These are phyloP conservation scores for Poeciliopsis paucimaculata DNA, from an alignment of 2,797 vertebrate genomes.

Conservation along the genomic window DNA sequence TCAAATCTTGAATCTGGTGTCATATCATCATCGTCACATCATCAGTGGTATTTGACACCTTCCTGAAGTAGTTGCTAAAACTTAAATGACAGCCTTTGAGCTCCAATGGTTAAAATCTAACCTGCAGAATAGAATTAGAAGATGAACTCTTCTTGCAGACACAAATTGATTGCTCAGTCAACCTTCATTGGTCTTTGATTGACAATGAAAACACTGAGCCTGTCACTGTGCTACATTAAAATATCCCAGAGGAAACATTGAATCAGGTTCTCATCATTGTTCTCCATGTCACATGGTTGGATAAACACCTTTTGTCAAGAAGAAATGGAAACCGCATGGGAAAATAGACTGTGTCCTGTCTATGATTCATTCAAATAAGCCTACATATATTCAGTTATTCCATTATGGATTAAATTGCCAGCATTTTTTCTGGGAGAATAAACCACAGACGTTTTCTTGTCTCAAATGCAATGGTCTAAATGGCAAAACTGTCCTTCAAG, in stretches of 20 bases:
- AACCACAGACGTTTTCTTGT: neutral
- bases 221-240: neutral
- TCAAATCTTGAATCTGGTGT: neutral
- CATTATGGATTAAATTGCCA: neutral
- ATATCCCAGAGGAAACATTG: neutral
- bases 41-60: neutral
- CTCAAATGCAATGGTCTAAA: neutral
- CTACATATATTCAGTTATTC: neutral
- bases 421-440: neutral
- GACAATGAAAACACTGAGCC: neutral
- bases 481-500: too few species aligned
- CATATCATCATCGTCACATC: neutral
- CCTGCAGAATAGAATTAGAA: neutral
- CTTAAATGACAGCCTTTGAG: neutral
- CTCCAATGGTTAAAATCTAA: neutral
- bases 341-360: neutral
- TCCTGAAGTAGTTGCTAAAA: neutral
- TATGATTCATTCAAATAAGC: neutral
- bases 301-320: neutral
- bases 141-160: neutral
- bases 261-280: neutral
- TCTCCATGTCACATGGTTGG: neutral
- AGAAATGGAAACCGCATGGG: neutral
- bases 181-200: neutral
- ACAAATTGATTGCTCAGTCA: neutral